A percentile compares a stretch with the other conserved stretches of the same genome.
These are phyloP conservation scores for Hyperoplus lanceolatus DNA, from an alignment of 2,797 vertebrate genomes.

Conservation along the genomic window DNA sequence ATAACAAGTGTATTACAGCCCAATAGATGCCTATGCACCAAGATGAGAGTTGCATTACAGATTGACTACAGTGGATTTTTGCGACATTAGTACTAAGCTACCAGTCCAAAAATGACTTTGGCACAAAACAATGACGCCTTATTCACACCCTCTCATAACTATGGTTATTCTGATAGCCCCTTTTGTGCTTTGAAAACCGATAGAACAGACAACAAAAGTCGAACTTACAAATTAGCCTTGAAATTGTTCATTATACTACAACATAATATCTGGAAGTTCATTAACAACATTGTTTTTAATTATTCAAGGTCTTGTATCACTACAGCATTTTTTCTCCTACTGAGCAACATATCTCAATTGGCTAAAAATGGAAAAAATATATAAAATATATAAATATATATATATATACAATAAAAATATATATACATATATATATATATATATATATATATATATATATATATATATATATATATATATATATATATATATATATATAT, in stretches of 20 bases:
- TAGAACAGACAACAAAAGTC: slow-evolving; percentile 84
- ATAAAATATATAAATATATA: slow-evolving; percentile 17
- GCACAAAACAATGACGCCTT: slow-evolving; percentile 38
- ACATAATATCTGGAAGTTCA: slow-evolving; percentile 92
- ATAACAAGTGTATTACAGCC: neutral
- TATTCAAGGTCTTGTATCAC: slow-evolving; percentile 94
- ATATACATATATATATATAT: slow-evolving; percentile 12
- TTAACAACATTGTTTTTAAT: slow-evolving; percentile 94
- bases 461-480: slow-evolving; percentile 16
- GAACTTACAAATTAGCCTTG: slow-evolving; percentile 91
- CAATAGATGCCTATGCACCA: neutral
- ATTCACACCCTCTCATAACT: slow-evolving; percentile 86
- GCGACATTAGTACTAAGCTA: neutral
- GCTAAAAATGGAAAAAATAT: slow-evolving; percentile 70
- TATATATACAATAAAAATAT: neutral
- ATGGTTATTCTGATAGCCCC: slow-evolving; percentile 86
- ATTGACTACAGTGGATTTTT: neutral
- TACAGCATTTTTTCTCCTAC: slow-evolving; percentile 89
- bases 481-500: slow-evolving; percentile 16
- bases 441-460: slow-evolving; percentile 18
- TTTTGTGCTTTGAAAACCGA: slow-evolving; percentile 86
- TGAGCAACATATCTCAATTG: slow-evolving; percentile 89
- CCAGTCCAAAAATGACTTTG: neutral
- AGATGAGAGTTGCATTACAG: neutral
- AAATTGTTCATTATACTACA: slow-evolving; percentile 88